Conservation (phyloP, 2,113 vertebrate species). For the Nycticryphes semicollaris region DNA sequence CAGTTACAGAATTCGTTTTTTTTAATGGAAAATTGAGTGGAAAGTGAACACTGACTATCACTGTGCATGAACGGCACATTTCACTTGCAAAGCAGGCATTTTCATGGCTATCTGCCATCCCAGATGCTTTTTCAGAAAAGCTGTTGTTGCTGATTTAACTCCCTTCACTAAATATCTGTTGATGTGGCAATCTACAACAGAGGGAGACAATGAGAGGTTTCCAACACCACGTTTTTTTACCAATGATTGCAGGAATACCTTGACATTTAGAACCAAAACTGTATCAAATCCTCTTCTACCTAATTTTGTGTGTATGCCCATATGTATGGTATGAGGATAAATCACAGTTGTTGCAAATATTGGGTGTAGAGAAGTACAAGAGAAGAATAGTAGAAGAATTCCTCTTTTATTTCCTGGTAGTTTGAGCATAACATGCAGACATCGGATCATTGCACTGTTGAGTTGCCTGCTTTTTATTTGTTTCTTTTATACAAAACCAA, state of each 20-base stretch:
- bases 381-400: not conserved
- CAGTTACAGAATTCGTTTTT: not conserved
- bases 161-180: not conserved
- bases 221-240: not conserved
- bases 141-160: not conserved
- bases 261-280: not conserved
- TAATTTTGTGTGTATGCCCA: not conserved
- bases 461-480: not conserved
- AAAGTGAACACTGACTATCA: not conserved
- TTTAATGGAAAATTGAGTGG: not conserved
- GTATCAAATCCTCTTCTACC: not conserved
- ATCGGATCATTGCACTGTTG: not conserved
- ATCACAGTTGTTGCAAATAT: not conserved
- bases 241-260: not conserved
- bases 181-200: not conserved
- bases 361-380: not conserved
- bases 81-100: slow-evolving; percentile 12
- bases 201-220: not conserved
- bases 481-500: not conserved
- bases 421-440: not conserved
- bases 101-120: slow-evolving; percentile 10
- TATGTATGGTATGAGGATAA: not conserved
- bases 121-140: not conserved
- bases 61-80: not conserved
- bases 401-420: not conserved